Percentiles rank a stretch among this genome's conserved stretches.
Conservation (phyloP, 2,113 vertebrate species). For the Seriola quinqueradiata region DNA sequence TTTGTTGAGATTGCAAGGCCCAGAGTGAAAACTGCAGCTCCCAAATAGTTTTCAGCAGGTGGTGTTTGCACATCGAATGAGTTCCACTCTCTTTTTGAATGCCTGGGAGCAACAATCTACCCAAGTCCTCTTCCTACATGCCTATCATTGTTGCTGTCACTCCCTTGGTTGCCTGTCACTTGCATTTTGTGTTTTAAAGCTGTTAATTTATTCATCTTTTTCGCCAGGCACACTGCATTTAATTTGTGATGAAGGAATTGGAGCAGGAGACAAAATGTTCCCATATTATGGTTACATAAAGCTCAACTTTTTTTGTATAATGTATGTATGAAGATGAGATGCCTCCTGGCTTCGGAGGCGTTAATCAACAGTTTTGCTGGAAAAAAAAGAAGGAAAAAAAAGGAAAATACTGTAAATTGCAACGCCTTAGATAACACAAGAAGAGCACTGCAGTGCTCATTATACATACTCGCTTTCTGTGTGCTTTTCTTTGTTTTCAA, state of each 20-base stretch:
- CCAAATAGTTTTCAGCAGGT: conserved; percentile 60
- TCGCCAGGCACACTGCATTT: conserved; percentile 59
- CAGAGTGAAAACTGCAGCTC: conserved; percentile 17
- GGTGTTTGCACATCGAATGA: conserved; percentile 53
- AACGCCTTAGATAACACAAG: conserved; percentile 4
- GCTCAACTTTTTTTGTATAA: conserved; percentile 36
- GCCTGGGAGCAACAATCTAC: conserved; percentile 50
- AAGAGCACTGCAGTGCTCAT: conserved; percentile 11
- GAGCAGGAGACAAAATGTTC: conserved; percentile 60
- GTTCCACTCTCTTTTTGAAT: conserved; percentile 41
- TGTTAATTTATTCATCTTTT: conserved; percentile 65
- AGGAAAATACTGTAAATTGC: conserved; percentile 38
- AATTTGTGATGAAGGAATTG: conserved; percentile 64
- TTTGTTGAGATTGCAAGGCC: conserved; percentile 28
- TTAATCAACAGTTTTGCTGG: conserved; percentile 44
- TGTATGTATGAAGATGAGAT: conserved; percentile 50
- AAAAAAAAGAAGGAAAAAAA: not conserved
- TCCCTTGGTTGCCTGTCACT: conserved; percentile 55
- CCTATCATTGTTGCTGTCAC: conserved; percentile 61
- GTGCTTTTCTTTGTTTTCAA: conserved; percentile 3
- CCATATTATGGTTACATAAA: conserved; percentile 53
- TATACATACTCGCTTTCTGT: not conserved
- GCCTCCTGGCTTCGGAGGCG: conserved; percentile 37
- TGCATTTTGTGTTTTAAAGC: conserved; percentile 58
- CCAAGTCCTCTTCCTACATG: conserved; percentile 35